Base-by-base conservation (phyloP, 2,888 invertebrate genomes). In the Lasiommata megera region DNA sequence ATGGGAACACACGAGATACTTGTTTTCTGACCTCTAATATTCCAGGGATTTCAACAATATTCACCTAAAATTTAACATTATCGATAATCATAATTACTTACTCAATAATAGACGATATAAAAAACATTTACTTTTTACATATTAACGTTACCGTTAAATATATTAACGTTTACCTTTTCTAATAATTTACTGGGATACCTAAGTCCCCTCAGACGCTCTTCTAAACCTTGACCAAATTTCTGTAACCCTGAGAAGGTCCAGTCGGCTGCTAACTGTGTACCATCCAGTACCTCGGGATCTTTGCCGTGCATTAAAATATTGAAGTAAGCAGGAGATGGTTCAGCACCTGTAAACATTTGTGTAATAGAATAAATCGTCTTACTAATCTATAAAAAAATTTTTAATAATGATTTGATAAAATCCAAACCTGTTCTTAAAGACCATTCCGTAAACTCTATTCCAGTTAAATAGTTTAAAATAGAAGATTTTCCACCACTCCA, bases 401-500 rank as follows among this genome's bases (percentile, higher is more conserved):
- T n/a, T 23, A 5, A 40, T n/a, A 17, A 31, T 23, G 14, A 6
- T 18, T 18, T 53, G 29, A 47, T n/a, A 56, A 52, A 37, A 7
- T 17, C 41, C 28, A 72, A 91, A 97, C 98, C 98, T 81, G 97
- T 97, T 89, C 96, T 93, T 65, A 98, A 88, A 58, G 97, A 94
- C 80, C 95, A 94, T 68, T 94, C 93, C 28, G 94, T 95, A 77
- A 96, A 96, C 81, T 98, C 97, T 66, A 96, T 95, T 61, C 96
- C 96, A 38, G 97, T 93, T 65, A 98, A 91, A 84, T 98, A 98
- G 84, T 98, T 98, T 64, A 98, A 94, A 68, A 98, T 96, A 53
- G 97, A 95, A 1, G 98, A 97, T 89, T 98, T 98, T 64, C 98
- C 98, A 59, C 98, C 97, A 74, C 97, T 97, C 97, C 98, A 98